Percentiles rank a stretch among this genome's conserved stretches.
Conservation (phyloP, 2,797 vertebrate species). For the Enteromius viviparus region DNA sequence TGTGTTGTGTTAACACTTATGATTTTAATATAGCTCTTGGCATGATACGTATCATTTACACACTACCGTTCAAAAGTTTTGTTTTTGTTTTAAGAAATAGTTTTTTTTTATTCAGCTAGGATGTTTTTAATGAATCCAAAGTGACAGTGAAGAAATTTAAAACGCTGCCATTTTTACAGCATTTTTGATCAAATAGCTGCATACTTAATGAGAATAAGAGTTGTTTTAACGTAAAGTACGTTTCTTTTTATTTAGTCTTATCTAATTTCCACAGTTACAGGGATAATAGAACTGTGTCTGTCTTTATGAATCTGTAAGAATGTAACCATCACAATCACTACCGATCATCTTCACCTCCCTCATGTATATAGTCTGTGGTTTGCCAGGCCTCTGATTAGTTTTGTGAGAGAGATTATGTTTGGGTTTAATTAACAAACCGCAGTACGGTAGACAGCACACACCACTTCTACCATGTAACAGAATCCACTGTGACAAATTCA, state of each 20-base stretch:
- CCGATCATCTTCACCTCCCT: slow-evolving; percentile 4
- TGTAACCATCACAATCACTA: slow-evolving; percentile 1
- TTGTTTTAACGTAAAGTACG: neutral
- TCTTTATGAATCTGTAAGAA: slow-evolving; percentile 8
- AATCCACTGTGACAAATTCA: slow-evolving; percentile 49
- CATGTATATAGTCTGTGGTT: slow-evolving; percentile 22
- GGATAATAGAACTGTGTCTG: neutral
- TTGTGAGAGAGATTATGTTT: slow-evolving; percentile 40
- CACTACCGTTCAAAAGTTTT: neutral
- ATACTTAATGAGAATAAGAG: neutral
- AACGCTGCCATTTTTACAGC: neutral
- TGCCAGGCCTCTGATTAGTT: slow-evolving; percentile 41
- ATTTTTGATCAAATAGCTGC: neutral
- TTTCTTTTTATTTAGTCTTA: neutral
- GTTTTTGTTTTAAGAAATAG: neutral
- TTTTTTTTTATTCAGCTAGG: neutral
- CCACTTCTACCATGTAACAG: slow-evolving; percentile 48
- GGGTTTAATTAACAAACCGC: slow-evolving; percentile 37
- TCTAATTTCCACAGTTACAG: neutral
- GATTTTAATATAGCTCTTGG: slow-evolving; percentile 14
- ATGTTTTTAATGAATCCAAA: neutral
- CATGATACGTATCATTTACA: neutral
- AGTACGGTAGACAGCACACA: slow-evolving; percentile 31
- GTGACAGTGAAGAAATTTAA: neutral
- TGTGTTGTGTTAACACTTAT: slow-evolving; percentile 21